Conservation (phyloP, 2,888 invertebrate genomes). For the Portevinia maculata region DNA sequence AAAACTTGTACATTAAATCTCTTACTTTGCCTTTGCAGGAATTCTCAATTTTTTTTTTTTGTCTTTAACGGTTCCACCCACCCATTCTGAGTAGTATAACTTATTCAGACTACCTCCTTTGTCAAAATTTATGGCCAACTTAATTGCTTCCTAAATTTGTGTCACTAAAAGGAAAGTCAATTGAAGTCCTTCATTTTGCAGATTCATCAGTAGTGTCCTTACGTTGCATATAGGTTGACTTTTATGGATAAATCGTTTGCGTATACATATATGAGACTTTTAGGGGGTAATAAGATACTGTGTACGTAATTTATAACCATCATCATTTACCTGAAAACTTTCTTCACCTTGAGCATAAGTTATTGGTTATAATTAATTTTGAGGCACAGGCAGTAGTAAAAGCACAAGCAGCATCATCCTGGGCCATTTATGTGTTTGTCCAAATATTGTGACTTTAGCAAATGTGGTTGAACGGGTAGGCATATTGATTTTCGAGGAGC, state of each 20-base stretch:
- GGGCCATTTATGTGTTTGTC: too few species aligned
- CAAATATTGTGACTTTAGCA: too few species aligned
- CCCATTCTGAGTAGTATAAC: conserved; percentile 6
- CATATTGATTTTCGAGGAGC: too few species aligned
- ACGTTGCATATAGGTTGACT: not conserved
- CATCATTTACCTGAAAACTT: conserved; percentile 68
- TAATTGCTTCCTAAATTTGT: conserved; percentile 70
- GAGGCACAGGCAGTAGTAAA: conserved; percentile 21
- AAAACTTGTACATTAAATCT: too few species aligned
- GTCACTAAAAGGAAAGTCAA: conserved; percentile 62
- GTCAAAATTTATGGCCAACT: conserved; percentile 61
- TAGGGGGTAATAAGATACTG: conserved; percentile 55
- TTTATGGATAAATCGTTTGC: not conserved
- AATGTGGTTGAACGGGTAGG: too few species aligned
- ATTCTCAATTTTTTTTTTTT: too few species aligned
- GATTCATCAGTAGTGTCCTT: conserved; percentile 45
- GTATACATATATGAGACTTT: not conserved
- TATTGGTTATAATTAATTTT: conserved; percentile 70
- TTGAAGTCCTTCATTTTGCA: conserved; percentile 60
- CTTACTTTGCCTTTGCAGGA: too few species aligned
- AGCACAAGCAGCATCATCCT: not conserved
- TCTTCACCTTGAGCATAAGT: conserved; percentile 68
- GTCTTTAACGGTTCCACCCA: not conserved
- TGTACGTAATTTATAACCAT: conserved; percentile 62
- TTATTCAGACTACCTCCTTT: conserved; percentile 38